A percentile compares a stretch with the other conserved stretches of the same genome.
Conservation (phyloP, 1,140 invertebrate species). For the Halictus rubicundus region DNA sequence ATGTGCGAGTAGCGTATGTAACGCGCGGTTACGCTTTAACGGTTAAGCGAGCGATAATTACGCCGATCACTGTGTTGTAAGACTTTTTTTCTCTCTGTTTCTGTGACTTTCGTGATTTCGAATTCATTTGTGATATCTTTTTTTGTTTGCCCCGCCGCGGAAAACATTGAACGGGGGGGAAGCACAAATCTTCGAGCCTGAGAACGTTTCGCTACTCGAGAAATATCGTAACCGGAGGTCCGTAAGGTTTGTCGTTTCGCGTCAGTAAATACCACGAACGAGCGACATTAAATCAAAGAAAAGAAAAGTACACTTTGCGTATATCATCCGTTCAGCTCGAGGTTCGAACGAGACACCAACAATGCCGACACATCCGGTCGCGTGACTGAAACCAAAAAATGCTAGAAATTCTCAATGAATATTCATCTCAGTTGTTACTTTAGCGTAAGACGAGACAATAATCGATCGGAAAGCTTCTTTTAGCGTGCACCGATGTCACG, state of each 20-base stretch:
- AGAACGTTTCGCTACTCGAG: background rate
- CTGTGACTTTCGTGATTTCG: constrained; percentile 15
- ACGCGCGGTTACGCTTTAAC: constrained; percentile 12
- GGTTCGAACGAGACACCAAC: no score
- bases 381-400: no score
- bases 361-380: no score
- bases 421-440: no score
- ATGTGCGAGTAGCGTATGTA: background rate
- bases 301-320: background rate
- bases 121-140: constrained; percentile 42
- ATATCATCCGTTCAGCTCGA: no score
- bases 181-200: background rate
- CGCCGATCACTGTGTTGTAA: background rate
- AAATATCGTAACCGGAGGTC: no score
- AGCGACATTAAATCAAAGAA: background rate
- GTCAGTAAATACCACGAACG: background rate
- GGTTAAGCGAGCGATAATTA: background rate
- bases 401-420: no score
- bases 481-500: no score
- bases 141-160: background rate
- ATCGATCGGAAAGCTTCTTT: no score
- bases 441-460: no score
- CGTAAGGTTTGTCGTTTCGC: background rate
- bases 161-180: background rate
- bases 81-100: background rate